Conservation (phyloP, 2,113 vertebrate genomes). For the Chiloscyllium plagiosum region DNA sequence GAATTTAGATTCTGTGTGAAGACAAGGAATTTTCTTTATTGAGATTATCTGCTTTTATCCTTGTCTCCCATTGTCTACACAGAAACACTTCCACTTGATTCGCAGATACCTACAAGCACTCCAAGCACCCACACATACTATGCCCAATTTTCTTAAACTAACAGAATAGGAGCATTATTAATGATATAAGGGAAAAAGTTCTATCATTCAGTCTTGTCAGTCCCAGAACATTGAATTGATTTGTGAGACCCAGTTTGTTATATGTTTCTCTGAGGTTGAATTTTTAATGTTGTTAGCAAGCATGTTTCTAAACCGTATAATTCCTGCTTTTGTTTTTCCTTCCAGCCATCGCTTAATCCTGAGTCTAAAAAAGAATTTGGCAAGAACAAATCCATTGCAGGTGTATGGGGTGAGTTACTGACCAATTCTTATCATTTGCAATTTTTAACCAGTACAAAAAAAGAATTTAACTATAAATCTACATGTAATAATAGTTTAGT, state of each 20-base stretch:
- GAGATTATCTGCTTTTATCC: not conserved
- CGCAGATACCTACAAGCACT: no score
- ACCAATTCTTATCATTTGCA: not conserved
- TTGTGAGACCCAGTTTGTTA: not conserved
- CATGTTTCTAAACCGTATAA: no score
- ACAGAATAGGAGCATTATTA: not conserved
- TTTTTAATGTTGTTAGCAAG: not conserved
- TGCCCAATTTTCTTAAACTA: not conserved
- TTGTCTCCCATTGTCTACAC: not conserved
- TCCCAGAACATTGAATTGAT: not conserved
- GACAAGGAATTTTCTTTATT: not conserved
- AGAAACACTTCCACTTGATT: no score
- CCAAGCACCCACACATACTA: not conserved
- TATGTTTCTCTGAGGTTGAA: not conserved
- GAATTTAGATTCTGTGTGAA: not conserved
- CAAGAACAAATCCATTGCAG: conserved; percentile 61
- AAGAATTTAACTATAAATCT: not conserved
- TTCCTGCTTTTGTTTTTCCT: conserved; percentile 38
- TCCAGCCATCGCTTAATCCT: conserved; percentile 69
- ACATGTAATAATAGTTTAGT: not conserved
- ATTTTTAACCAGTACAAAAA: not conserved
- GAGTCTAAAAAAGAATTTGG: conserved; percentile 61
- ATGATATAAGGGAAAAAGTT: not conserved
- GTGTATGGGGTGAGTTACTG: conserved; percentile 68
- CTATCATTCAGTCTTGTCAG: not conserved